Conservation (phyloP, 2,797 vertebrate genomes). For the Chaetophractus vellerosus region DNA sequence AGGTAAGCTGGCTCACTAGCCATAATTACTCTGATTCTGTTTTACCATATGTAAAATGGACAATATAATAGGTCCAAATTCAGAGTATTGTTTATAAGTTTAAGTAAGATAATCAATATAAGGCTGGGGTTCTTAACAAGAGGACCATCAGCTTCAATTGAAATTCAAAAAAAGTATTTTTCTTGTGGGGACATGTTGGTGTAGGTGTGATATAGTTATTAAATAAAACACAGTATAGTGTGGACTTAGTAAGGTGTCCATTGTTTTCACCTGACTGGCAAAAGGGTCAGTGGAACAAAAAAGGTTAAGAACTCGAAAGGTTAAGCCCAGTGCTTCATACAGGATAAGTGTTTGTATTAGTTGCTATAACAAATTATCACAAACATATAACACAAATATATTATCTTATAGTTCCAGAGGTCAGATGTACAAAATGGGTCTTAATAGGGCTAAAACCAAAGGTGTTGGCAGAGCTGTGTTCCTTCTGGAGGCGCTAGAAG, state of each 20-base stretch:
- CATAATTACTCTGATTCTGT: conserved; percentile 34
- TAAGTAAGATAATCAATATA: conserved; percentile 49
- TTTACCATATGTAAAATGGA: conserved; percentile 53
- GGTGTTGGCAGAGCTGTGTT: not conserved
- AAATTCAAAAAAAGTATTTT: too few relatives aligned
- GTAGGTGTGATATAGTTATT: too few relatives aligned
- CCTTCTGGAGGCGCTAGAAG: not conserved
- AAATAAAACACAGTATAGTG: too few relatives aligned
- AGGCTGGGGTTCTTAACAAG: not conserved
- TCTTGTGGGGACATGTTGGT: too few relatives aligned
- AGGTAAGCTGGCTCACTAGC: not conserved
- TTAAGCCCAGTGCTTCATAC: not conserved
- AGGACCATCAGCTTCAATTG: too few relatives aligned
- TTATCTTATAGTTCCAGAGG: not conserved
- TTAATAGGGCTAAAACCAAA: not conserved
- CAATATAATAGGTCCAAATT: not conserved
- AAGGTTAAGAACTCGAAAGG: not conserved
- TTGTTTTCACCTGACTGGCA: too few relatives aligned
- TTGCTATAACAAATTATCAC: conserved; percentile 4
- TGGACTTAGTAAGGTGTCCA: too few relatives aligned
- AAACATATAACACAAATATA: not conserved
- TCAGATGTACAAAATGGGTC: not conserved
- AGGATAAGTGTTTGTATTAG: conserved; percentile 11
- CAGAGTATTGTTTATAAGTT: not conserved
- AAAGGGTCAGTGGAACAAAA: too few relatives aligned